These are phyloP conservation scores for Tyrophagus putrescentiae DNA, from an alignment of 1,140 invertebrate species.

Conservation along the genomic window DNA sequence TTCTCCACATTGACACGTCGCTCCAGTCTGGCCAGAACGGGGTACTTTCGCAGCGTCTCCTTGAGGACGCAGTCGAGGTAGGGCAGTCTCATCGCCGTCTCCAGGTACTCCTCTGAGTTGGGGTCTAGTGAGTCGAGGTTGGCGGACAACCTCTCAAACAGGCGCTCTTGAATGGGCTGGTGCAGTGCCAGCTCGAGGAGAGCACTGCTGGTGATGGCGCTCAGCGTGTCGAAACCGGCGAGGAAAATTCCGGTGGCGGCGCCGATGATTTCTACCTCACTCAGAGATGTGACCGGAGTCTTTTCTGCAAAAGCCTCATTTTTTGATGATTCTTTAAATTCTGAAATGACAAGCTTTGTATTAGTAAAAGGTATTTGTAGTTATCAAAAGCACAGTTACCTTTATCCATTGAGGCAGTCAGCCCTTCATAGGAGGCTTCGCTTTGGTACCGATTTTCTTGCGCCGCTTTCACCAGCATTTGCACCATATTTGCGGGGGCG, in stretches of 20 bases:
- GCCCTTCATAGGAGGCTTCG: too few species aligned
- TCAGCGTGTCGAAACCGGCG: background rate
- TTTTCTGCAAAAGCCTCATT: too few species aligned
- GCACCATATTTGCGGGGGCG: too few species aligned
- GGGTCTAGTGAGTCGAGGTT: background rate
- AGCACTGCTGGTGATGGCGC: background rate
- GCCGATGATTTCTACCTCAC: background rate
- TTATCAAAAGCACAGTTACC: too few species aligned
- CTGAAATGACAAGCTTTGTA: too few species aligned
- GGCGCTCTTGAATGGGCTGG: background rate
- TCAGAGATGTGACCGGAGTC: background rate
- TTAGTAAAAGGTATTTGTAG: too few species aligned
- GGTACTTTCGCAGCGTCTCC: conserved; percentile 32
- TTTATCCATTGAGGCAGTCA: too few species aligned
- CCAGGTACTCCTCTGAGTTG: conserved; percentile 20
- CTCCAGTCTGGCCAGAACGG: conserved; percentile 25
- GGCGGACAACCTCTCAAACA: background rate
- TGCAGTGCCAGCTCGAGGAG: background rate
- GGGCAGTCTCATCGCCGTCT: conserved; percentile 29
- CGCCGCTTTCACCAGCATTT: too few species aligned
- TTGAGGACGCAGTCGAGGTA: conserved; percentile 33
- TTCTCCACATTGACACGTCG: background rate
- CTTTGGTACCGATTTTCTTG: too few species aligned
- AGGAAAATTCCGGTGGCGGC: background rate
- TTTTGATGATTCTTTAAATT: too few species aligned